phyloP scores from a whole-genome alignment of 30 jellyfish, hydroid and myxozoan species.

The Turritopsis dohrnii region DNA sequence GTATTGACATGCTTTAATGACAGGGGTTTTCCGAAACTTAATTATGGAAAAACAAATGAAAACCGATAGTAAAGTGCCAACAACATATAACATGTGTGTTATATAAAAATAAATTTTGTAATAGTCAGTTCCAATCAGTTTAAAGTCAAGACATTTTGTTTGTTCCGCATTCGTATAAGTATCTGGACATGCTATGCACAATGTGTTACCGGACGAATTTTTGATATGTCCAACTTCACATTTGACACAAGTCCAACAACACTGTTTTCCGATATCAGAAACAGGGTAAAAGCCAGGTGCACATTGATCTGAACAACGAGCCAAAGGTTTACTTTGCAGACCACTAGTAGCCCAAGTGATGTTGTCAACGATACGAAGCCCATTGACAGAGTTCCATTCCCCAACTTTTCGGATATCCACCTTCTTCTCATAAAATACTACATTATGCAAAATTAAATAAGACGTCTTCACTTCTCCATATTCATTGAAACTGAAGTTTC shows the following conservation, averaged over 20 bases:
- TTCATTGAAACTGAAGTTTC: neutral
- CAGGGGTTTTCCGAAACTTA: neutral
- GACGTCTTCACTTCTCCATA: neutral
- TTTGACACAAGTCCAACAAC: constrained; percentile 22
- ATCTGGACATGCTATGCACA: constrained; percentile 7
- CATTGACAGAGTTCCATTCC: neutral
- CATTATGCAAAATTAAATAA: neutral
- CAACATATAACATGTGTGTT: neutral
- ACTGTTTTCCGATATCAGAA: neutral
- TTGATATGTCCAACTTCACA: constrained; percentile 11
- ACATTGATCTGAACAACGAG: constrained; percentile 7
- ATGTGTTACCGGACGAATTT: neutral
- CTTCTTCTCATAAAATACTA: neutral
- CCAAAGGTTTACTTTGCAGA: neutral
- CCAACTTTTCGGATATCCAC: constrained; percentile 5
- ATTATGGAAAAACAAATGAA: neutral
- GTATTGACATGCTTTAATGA: constrained; percentile 1
- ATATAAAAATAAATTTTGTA: neutral
- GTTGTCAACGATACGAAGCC: neutral
- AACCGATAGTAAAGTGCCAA: neutral
- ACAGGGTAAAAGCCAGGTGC: constrained; percentile 5
- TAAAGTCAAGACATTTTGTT: constrained; percentile 3
- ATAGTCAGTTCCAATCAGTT: neutral
- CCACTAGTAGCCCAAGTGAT: constrained; percentile 11
- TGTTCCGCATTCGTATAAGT: neutral